Evolutionary conservation across 2,797 vertebrate genomes (phyloP), one percentile per base, ranked within the genome.

Genomic region (Rhincodon typus): DNA sequence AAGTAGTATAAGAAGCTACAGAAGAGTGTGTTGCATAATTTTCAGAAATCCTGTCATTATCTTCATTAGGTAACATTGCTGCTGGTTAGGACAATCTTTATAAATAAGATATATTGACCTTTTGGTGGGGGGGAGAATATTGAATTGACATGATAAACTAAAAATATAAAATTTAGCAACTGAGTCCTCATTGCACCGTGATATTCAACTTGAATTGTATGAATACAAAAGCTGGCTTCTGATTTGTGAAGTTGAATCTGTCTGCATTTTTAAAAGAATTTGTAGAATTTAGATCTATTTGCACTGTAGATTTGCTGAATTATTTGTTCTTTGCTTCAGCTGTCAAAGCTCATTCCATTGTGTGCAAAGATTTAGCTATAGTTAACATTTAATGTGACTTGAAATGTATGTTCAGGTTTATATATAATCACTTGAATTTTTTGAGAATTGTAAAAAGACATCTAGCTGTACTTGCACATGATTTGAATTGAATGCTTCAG

Each of bases 31-130:
- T 97, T 96, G 96, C 97, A 97, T 96, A 96, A 72, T 97, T 97
- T 97, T 97, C 97, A 97, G 30, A 93, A 97, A 96, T 97, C 97
- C 82, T 84, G 82, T 79, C 12, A 79, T 98, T 96, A 97, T 98
- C 69, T 94, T 50, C 30, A 72, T 94, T 94, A 72, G 67, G 46
- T n/a, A 94, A 74, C 21, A 97, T 98, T 99, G 98, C 98, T 98
- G 97, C 98, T 98, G 98, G 97, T 98, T 98, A 97, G 94, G 98
- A 99, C 99, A 99, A 99, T 99, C 99, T 98, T 98, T 98, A 98
- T 98, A 97, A 97, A 97, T 98, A 98, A 62, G 98, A 97, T 97
- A 96, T 96, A 97, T 96, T 96, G 97, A 67, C 25, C 57, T 42
- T 66, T 17, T 13, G 53, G 74, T 3, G 15, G 0, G 77, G 74